Percentiles rank a stretch among this genome's conserved stretches.
phyloP scores from a whole-genome alignment of 2,888 invertebrate genomes.

The Aphidoletes aphidimyza region DNA sequence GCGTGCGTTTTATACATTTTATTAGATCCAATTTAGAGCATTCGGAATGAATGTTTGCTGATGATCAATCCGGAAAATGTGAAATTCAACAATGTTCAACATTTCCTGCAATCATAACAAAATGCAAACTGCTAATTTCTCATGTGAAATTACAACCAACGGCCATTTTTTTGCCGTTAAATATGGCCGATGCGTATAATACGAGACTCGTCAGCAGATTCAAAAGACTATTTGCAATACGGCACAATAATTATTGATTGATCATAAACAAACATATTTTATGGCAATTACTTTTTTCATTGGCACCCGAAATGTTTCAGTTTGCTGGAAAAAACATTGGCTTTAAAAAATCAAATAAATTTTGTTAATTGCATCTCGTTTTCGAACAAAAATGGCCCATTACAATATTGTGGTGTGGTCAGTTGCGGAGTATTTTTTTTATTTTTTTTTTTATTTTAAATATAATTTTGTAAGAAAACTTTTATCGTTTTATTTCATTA shows the following conservation, averaged over 20 bases:
- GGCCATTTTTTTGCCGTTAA: background rate
- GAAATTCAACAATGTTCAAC: too few relatives aligned
- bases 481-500: slow-evolving; percentile 29
- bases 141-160: background rate
- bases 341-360: slow-evolving; percentile 32
- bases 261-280: background rate
- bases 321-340: background rate
- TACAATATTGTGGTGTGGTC: slow-evolving; percentile 6
- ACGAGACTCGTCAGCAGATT: too few relatives aligned
- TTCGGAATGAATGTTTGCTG: too few relatives aligned
- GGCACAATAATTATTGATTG: slow-evolving; percentile 33
- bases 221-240: background rate
- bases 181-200: too few relatives aligned
- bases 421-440: background rate
- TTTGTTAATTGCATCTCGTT: background rate
- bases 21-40: too few relatives aligned
- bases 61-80: too few relatives aligned
- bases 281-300: background rate
- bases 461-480: background rate
- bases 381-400: background rate
- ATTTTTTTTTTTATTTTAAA: too few relatives aligned
- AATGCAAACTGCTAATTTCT: background rate
- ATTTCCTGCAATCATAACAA: background rate
- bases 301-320: slow-evolving; percentile 10
- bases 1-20: too few relatives aligned